Base-by-base conservation (phyloP, 1,140 invertebrate species). In the Calephelis virginiensis region DNA sequence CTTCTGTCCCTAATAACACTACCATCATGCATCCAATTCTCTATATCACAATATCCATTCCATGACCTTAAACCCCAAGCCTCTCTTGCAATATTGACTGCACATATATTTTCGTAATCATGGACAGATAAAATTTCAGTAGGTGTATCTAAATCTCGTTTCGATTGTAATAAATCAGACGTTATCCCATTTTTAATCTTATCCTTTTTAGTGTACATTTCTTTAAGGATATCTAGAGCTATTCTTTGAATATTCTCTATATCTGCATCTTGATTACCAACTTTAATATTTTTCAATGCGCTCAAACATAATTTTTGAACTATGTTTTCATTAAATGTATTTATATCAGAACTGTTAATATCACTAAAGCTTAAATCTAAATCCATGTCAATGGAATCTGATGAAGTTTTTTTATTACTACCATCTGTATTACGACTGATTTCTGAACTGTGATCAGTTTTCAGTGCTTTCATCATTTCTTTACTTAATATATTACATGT, bases 91-190 rank as follows among this genome's bases (percentile, higher is more conserved):
- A 95, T 93, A 71, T 94, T 94, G 2, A 94, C 85, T 7, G 94
- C 93, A 78, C 94, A 94, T 63, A 95, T 92, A 80, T 94, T 95
- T 80, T 94, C 94, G 73, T 95, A 95, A 76, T 95, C 94, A 76
- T 94, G 94, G 45, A 94, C 92, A 0, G 93, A 94, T 28, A 94
- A 86, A 10, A 93, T 89, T 75, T 93, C 93, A 59, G 93, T 94
- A 67, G 93, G 92, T 11, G 93, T 93, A 49, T 93, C 93, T 37
- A 91, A 71, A 74, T 92, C 90, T 11, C 90, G 78, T 78, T 90
- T 89, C 12, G 80, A 74, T 12, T 77, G 75, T 14, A 86, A 69
- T 8, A 81, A 63, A 28, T 83, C 76, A 12, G 72, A 70, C 40
- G 70, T 81, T 60, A 81, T 71, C 66, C 77, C 74, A 64, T 81